These are phyloP conservation scores for Micronycteris hirsuta DNA, from an alignment of 2,113 vertebrate genomes.

Conservation along the genomic window DNA sequence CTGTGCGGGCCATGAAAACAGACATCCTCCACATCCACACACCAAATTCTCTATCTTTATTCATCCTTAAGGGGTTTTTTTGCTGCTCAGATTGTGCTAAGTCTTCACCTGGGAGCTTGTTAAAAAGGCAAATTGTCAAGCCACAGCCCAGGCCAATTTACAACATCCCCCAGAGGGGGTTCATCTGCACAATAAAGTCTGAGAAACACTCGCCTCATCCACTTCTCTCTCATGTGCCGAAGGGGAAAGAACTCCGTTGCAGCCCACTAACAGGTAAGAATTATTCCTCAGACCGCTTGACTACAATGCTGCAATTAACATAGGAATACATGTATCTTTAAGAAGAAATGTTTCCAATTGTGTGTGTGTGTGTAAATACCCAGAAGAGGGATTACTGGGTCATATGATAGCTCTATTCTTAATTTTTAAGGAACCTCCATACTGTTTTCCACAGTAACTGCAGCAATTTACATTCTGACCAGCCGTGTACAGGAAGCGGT, in stretches of 20 bases:
- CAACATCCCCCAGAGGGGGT: background rate
- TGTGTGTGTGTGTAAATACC: background rate
- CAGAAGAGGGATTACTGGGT: background rate
- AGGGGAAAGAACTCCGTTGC: background rate
- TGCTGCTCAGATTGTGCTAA: background rate
- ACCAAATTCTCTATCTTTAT: background rate
- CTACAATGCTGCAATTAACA: background rate
- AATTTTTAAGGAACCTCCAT: background rate
- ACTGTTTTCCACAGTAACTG: background rate
- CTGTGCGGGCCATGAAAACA: background rate
- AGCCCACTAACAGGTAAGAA: background rate
- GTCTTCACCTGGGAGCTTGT: background rate
- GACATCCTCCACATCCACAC: too few relatives aligned
- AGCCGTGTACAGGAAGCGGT: too few relatives aligned
- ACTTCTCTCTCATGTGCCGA: background rate
- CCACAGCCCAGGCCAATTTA: background rate
- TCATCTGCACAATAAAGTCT: background rate
- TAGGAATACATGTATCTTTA: background rate
- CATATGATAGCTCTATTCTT: background rate
- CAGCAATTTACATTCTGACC: background rate
- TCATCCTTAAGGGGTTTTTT: background rate
- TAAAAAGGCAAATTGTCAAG: background rate
- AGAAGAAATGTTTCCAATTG: background rate
- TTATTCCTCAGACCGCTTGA: background rate
- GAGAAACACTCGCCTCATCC: background rate